Conservation (phyloP, 2,797 vertebrate genomes). For the Tapera naevia region DNA sequence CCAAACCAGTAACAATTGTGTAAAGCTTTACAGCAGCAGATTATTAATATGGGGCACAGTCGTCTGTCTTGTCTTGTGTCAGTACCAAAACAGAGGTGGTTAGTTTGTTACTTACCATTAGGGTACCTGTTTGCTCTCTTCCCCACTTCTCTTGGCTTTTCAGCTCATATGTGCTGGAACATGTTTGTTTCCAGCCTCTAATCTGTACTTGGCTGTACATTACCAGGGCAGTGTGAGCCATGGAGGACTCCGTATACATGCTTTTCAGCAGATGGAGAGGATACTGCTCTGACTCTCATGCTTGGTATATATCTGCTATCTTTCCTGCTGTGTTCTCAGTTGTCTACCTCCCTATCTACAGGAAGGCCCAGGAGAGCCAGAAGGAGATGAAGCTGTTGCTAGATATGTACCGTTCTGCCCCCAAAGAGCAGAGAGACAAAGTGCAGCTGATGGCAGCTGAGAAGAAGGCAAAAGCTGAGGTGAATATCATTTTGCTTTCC, state of each 20-base stretch:
- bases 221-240: not conserved
- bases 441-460: slow-evolving; percentile 98
- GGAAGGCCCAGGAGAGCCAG: slow-evolving; percentile 96
- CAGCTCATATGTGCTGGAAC: not conserved
- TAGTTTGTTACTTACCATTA: not conserved
- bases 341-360: slow-evolving; percentile 39
- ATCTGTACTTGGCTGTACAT: not conserved
- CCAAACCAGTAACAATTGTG: not conserved
- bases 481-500: slow-evolving; percentile 38
- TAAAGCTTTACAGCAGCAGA: not conserved
- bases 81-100: not conserved
- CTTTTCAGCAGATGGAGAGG: not conserved
- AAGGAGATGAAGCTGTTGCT: slow-evolving; percentile 96
- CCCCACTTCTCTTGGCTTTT: not conserved
- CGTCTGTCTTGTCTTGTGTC: not conserved
- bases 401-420: slow-evolving; percentile 97
- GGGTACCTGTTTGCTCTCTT: rapidly evolving
- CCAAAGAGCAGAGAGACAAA: slow-evolving; percentile 97
- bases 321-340: not conserved
- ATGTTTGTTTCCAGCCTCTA: not conserved
- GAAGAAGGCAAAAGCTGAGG: slow-evolving; percentile 96
- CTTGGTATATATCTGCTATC: not conserved
- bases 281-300: not conserved
- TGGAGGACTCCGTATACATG: not conserved
- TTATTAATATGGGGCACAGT: not conserved